Evolutionary conservation across 2,113 vertebrate species (phyloP).

Genomic region (Amphiprion ocellaris): DNA sequence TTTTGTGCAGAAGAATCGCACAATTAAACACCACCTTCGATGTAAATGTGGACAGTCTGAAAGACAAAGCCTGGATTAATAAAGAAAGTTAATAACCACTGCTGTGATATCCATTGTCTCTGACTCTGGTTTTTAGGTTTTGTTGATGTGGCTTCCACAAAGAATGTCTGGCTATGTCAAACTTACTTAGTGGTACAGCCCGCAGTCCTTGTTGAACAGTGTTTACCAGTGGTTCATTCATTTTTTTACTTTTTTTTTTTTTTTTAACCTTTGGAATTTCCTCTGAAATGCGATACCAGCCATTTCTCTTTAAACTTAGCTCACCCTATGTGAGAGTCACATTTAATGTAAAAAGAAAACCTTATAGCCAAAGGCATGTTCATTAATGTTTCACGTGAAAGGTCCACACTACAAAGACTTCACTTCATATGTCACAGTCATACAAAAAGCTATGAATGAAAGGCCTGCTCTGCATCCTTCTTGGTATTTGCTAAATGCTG

Average conservation of each 20-base stretch:
- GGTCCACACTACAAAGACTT: constrained; percentile 1
- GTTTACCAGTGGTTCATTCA: neutral
- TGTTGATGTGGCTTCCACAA: no score
- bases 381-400: constrained; percentile 38
- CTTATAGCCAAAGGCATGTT: constrained; percentile 26
- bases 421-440: constrained; percentile 16
- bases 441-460: constrained; percentile 41
- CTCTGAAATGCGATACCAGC: neutral
- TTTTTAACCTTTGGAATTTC: neutral
- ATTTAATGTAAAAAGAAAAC: constrained; percentile 15
- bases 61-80: no score
- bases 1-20: no score
- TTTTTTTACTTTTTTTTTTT: neutral
- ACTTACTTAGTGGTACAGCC: no score
- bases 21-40: no score
- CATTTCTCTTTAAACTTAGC: neutral
- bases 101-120: no score
- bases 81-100: no score
- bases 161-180: no score
- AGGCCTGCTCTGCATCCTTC: constrained; percentile 6
- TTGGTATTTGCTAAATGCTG: neutral
- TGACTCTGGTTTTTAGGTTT: no score
- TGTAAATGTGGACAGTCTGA: no score
- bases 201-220: no score
- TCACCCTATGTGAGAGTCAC: neutral